A percentile compares a stretch with the other conserved stretches of the same genome.
phyloP scores from a whole-genome alignment of 2,888 invertebrate species.

The Drosophila nigricruria region DNA sequence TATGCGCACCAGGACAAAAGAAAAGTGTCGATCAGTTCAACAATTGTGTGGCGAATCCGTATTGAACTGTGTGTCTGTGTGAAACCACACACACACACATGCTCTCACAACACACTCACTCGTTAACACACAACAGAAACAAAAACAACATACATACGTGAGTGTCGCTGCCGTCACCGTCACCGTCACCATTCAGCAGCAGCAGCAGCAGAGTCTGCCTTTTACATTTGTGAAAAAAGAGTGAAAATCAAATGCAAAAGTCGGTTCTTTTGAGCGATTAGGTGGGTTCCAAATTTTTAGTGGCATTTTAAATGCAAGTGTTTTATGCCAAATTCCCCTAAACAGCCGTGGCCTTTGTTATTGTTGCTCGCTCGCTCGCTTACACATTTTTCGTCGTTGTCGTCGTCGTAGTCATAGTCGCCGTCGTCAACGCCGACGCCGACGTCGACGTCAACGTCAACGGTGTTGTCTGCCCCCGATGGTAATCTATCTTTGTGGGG shows the following conservation, averaged over 20 bases:
- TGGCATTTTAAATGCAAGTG: constrained; percentile 39
- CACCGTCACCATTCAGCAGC: constrained; percentile 63
- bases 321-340: constrained; percentile 52
- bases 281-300: constrained; percentile 58
- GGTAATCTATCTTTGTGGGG: constrained; percentile 54
- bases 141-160: constrained; percentile 72
- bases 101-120: constrained; percentile 44
- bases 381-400: constrained; percentile 31
- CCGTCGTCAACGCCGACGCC: constrained; percentile 17
- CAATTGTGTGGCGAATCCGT: constrained; percentile 38
- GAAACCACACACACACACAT: constrained; percentile 27
- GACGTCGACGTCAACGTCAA: constrained; percentile 16
- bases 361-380: constrained; percentile 45
- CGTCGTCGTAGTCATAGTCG: constrained; percentile 3
- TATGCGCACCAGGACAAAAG: constrained; percentile 48
- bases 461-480: constrained; percentile 54
- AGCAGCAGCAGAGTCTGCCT: constrained; percentile 52
- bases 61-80: constrained; percentile 53
- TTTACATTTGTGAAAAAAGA: constrained; percentile 58
- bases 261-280: constrained; percentile 52
- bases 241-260: constrained; percentile 55
- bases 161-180: constrained; percentile 74
- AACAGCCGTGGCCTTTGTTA: constrained; percentile 66
- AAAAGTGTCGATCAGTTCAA: constrained; percentile 31
- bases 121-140: constrained; percentile 55